Evolutionary conservation across 2,888 invertebrate genomes (phyloP), one percentile per base, ranked within the genome.

Genomic region (Philaethria dido): DNA sequence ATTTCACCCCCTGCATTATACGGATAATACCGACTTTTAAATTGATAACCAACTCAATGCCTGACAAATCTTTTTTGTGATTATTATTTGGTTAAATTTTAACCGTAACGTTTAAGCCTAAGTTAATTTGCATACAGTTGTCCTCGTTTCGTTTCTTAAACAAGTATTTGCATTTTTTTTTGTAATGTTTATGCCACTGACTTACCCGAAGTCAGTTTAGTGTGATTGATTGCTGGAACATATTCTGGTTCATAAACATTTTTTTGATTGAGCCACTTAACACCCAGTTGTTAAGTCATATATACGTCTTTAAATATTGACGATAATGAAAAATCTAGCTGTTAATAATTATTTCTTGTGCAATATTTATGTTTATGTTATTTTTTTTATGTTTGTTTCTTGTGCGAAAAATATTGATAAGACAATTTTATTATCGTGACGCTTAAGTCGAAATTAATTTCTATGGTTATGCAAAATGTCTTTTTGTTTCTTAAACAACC

Each of bases 1-100:
- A 92, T 92, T 84, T 84, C 84, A 82, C 85, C 89, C 87, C 81
- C 73, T 70, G 84, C 83, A 86, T 87, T 87, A 87, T 82, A 78
- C 69, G 85, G 83, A 87, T 92, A 87, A 90, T 87, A 78, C 84
- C 85, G 84, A 88, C 91, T 90, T 90, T 86, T 89, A 89, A 91
- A 92, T 91, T 92, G 92, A 92, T 91, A 92, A 92, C 89, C 86
- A 82, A 83, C 82, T 81, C 80, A 78, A 84, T 83, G 76, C 76
- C 83, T 87, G 85, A 87, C 84, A 86, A 84, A 88, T 84, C 74
- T 74, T 80, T 77, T 78, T 79, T 77, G 55, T 74, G 73, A 82
- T 87, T 84, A 86, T 79, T 85, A 84, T 89, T 88, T 89, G 90
- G 89, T 92, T 88, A 87, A 80, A 87, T 78, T 89, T 85, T 85